These are phyloP conservation scores for Catharus minimus DNA, from an alignment of 2,113 vertebrate species.

Conservation along the genomic window DNA sequence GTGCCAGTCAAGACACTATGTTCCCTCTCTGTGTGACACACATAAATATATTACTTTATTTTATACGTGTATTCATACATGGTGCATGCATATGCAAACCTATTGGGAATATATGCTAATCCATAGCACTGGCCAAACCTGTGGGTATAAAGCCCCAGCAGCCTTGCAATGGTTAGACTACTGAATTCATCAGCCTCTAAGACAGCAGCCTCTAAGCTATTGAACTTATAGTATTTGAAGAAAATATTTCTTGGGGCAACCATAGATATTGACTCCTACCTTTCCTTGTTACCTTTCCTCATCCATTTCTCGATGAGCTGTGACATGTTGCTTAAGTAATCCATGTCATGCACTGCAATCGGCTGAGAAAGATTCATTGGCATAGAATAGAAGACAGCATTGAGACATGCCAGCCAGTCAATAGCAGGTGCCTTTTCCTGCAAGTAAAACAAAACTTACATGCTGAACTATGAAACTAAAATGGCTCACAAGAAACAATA, in stretches of 20 bases:
- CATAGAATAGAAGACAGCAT: constrained; percentile 79
- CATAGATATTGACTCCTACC: constrained; percentile 40
- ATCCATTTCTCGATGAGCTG: constrained; percentile 43
- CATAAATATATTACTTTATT: neutral
- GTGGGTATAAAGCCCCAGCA: neutral
- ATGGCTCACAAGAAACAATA: neutral
- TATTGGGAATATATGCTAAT: neutral
- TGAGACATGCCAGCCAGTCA: constrained; percentile 87
- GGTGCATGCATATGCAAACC: neutral
- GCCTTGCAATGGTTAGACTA: neutral
- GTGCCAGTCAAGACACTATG: neutral
- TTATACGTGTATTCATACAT: neutral
- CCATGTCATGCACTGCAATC: constrained; percentile 84
- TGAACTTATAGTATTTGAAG: neutral
- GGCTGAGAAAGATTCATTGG: constrained; percentile 75
- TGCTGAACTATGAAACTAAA: neutral
- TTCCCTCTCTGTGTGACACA: neutral
- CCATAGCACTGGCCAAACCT: neutral
- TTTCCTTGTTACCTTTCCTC: neutral
- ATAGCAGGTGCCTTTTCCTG: constrained; percentile 85
- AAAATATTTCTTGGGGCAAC: neutral
- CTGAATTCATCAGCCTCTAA: neutral
- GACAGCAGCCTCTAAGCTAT: neutral
- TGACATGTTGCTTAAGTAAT: constrained; percentile 88
- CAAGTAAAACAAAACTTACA: constrained; percentile 8